Percentiles rank a stretch among this genome's conserved stretches.
These are phyloP conservation scores for Drosophila nikananu DNA, from an alignment of 1,140 invertebrate genomes.

Conservation along the genomic window DNA sequence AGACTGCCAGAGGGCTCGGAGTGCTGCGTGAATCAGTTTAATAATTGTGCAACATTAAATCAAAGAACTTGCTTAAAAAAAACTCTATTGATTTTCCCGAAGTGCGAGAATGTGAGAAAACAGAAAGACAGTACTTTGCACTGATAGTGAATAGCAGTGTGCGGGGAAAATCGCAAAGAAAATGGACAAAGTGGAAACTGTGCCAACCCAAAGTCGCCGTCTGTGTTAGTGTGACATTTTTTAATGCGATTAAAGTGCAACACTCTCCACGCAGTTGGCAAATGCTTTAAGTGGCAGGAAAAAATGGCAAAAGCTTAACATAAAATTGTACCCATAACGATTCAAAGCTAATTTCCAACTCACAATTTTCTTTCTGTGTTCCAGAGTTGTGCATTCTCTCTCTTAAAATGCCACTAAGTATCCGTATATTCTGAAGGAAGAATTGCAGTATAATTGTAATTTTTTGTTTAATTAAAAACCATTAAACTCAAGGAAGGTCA, in stretches of 20 bases:
- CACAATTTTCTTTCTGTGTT: slow-evolving; percentile 18
- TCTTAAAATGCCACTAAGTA: slow-evolving; percentile 38
- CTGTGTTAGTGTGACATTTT: slow-evolving; percentile 73
- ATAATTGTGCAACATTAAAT: slow-evolving; percentile 23
- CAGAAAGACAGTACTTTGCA: slow-evolving; percentile 68
- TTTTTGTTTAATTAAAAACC: slow-evolving; percentile 29
- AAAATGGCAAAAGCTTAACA: slow-evolving; percentile 27
- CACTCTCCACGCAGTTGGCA: slow-evolving; percentile 56
- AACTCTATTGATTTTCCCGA: slow-evolving; percentile 71
- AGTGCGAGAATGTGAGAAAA: slow-evolving; percentile 60
- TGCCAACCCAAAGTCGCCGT: slow-evolving; percentile 45
- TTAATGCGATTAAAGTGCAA: slow-evolving; percentile 83
- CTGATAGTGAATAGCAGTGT: slow-evolving; percentile 18
- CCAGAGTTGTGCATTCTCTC: slow-evolving; percentile 3
- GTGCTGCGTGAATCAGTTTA: slow-evolving; percentile 19
- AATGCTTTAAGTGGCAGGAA: slow-evolving; percentile 30
- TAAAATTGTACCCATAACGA: slow-evolving; percentile 25
- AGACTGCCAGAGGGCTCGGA: slow-evolving; percentile 6
- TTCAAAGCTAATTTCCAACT: slow-evolving; percentile 21
- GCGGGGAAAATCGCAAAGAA: slow-evolving; percentile 33
- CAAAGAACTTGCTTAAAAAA: slow-evolving; percentile 29
- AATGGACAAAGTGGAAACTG: slow-evolving; percentile 50
- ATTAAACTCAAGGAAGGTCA: slow-evolving; percentile 17
- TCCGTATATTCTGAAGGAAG: slow-evolving; percentile 29
- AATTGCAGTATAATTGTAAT: slow-evolving; percentile 15